A percentile compares a stretch with the other conserved stretches of the same genome.
phyloP scores from a whole-genome alignment of 2,888 invertebrate genomes.

The Clistopyga incitator region DNA sequence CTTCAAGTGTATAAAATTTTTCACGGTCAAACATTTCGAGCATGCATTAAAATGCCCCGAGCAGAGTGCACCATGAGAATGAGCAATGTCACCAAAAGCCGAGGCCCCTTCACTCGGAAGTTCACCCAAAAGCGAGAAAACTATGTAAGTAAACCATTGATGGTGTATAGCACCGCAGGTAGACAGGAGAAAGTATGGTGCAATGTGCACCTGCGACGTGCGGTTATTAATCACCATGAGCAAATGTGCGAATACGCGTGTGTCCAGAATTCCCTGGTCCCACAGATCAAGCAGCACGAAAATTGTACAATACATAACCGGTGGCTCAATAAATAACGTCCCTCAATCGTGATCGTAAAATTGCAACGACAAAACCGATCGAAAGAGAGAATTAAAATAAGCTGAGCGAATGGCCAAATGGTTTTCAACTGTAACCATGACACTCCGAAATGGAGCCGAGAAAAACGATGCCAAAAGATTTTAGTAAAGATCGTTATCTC shows the following conservation, averaged over 20 bases:
- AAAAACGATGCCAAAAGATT: conserved; percentile 22
- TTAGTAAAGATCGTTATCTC: conserved; percentile 36
- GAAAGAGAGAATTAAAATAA: conserved; percentile 13
- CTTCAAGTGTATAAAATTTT: conserved; percentile 63
- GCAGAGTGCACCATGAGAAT: conserved; percentile 9
- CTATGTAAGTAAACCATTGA: conserved; percentile 53
- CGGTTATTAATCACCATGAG: conserved; percentile 48
- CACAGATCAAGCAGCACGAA: conserved; percentile 59
- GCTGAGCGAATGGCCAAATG: conserved; percentile 21
- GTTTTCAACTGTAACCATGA: neutral
- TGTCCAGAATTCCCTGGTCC: conserved; percentile 47
- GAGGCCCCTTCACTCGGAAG: conserved; percentile 3
- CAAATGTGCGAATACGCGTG: conserved; percentile 37
- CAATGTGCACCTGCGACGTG: conserved; percentile 46
- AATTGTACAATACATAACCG: conserved; percentile 23
- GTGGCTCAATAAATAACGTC: conserved; percentile 40
- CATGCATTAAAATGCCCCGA: conserved; percentile 24
- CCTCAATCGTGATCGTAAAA: conserved; percentile 34
- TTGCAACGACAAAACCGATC: conserved; percentile 1
- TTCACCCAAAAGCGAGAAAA: conserved; percentile 34
- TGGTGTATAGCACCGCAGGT: conserved; percentile 34
- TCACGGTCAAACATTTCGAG: conserved; percentile 19
- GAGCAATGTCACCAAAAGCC: neutral
- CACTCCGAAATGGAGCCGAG: conserved; percentile 19
- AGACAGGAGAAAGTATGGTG: conserved; percentile 61